Conservation (phyloP, 2,113 vertebrate species). For the Hippocampus guttulatus region DNA sequence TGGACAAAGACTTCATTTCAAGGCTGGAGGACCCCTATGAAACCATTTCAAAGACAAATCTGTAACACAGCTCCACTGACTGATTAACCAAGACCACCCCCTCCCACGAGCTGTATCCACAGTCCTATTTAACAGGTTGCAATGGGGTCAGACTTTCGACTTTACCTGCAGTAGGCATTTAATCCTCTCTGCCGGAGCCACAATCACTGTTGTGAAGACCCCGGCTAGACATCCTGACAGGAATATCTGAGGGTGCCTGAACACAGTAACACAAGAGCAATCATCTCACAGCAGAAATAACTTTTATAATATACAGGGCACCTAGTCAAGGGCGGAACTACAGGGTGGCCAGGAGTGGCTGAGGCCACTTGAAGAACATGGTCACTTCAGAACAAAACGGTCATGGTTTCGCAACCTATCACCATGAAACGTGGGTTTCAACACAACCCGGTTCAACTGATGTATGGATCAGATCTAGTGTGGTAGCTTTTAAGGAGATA, state of each 20-base stretch:
- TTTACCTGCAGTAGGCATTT: constrained; percentile 76
- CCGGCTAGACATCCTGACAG: constrained; percentile 72
- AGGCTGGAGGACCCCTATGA: too few species aligned
- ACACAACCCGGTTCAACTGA: too few species aligned
- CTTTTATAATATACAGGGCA: not conserved
- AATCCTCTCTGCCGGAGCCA: constrained; percentile 74
- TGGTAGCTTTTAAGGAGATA: too few species aligned
- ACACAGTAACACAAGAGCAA: not conserved
- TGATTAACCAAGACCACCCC: not conserved
- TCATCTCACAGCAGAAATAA: not conserved
- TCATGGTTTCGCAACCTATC: not conserved
- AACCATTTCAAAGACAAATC: not conserved
- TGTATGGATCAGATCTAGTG: too few species aligned
- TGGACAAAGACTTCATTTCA: not conserved
- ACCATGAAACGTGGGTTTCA: too few species aligned
- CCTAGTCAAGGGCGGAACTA: not conserved
- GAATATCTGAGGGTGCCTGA: constrained; percentile 64
- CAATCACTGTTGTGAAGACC: constrained; percentile 68
- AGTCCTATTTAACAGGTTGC: not conserved
- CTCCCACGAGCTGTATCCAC: not conserved
- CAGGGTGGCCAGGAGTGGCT: too few species aligned
- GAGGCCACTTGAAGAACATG: too few species aligned
- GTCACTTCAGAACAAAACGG: not conserved
- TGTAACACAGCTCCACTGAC: not conserved
- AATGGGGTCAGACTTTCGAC: not conserved